Evolutionary conservation across 92 coral and sea anemone species (phyloP), one percentile per base, ranked within the genome.

Genomic region (Actinernus sp.): DNA sequence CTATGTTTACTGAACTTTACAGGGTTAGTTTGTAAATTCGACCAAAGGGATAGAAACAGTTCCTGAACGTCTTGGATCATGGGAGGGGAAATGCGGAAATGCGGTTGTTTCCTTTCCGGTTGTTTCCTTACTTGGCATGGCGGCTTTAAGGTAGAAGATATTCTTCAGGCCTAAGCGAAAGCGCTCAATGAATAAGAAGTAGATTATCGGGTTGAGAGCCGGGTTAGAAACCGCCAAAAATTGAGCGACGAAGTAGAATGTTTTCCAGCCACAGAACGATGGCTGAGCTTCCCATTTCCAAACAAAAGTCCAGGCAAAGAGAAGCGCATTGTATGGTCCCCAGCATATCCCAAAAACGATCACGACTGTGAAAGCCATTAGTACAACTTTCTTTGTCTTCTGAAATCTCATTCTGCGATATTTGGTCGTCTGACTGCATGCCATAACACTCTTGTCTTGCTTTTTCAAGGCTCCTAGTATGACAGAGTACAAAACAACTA

Each of bases 101-200:
- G n/a, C n/a, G n/a, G n/a, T n/a, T n/a, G n/a, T n/a, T n/a, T n/a
- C n/a, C n/a, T n/a, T n/a, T n/a, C n/a, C n/a, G n/a, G n/a, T n/a
- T n/a, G n/a, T n/a, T n/a, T n/a, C n/a, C n/a, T n/a, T n/a, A n/a
- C n/a, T n/a, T n/a, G n/a, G n/a, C n/a, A n/a, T n/a, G n/a, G n/a
- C n/a, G n/a, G n/a, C n/a, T n/a, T n/a, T n/a, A n/a, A n/a, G n/a
- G n/a, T n/a, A n/a, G n/a, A n/a, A n/a, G n/a, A 56, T 55, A 21
- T 34, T 46, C 3, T 31, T 20, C 3, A 70, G 58, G 2, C 78
- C 78, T 12, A 11, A 37, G 12, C 78, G 44, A 36, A 56, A 70
- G 24, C 63, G 38, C 64, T 70, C 78, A 17, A 70, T 57, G 63
- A 70, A 70, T 11, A 70, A 39, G 28, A 70, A 70, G 25, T 70